Percentiles rank a stretch among this genome's conserved stretches.
Conservation (phyloP, 1,140 invertebrate species). For the Diplogasteroides magnus region DNA sequence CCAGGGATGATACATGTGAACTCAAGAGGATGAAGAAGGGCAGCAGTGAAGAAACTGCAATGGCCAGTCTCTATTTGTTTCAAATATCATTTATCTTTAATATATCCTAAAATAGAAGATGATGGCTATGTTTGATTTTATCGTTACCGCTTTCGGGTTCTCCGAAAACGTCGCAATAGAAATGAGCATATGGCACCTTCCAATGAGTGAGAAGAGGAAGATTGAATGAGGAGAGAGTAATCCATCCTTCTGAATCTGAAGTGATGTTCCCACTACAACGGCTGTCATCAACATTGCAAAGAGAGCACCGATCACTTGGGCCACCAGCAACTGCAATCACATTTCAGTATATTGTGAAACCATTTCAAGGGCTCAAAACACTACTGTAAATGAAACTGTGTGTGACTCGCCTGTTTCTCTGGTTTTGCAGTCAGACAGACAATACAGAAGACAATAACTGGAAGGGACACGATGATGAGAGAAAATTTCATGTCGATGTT, state of each 20-base stretch:
- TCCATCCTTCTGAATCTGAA: constrained; percentile 75
- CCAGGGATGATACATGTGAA: constrained; percentile 71
- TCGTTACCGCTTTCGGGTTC: no score
- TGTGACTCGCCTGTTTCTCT: constrained; percentile 39
- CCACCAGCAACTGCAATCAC: constrained; percentile 39
- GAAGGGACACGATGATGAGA: constrained; percentile 52
- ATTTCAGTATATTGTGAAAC: neutral
- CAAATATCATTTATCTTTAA: no score
- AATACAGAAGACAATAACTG: constrained; percentile 48
- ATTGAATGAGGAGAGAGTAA: constrained; percentile 72
- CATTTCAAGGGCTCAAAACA: neutral
- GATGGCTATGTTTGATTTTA: no score
- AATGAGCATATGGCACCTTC: constrained; percentile 19
- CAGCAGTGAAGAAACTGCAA: constrained; percentile 65
- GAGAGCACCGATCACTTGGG: constrained; percentile 46
- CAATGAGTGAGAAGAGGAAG: constrained; percentile 67
- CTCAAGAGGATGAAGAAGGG: constrained; percentile 76
- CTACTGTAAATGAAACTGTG: constrained; percentile 1
- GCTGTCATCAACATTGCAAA: constrained; percentile 55
- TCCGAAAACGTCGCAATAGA: no score
- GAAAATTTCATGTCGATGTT: constrained; percentile 55
- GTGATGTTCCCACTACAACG: constrained; percentile 59
- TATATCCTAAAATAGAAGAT: no score
- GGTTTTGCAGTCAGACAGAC: constrained; percentile 41
- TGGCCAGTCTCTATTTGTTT: constrained; percentile 6